Conservation (phyloP, 1,140 invertebrate species). For the Sitobion miscanthi region DNA sequence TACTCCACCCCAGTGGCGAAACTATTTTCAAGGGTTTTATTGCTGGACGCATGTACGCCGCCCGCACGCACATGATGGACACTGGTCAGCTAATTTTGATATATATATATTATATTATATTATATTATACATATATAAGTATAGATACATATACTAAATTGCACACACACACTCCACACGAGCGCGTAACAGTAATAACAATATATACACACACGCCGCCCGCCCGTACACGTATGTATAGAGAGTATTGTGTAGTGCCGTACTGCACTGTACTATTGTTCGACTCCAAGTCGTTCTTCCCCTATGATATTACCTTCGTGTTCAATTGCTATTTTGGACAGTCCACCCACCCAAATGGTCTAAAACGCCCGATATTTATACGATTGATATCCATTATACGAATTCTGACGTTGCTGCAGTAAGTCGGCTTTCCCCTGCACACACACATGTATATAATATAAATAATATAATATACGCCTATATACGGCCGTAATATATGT, state of each 20-base stretch:
- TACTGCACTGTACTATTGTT: background rate
- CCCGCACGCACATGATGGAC: conserved; percentile 28
- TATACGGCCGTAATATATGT: background rate
- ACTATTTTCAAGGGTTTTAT: conserved; percentile 52
- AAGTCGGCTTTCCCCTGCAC: background rate
- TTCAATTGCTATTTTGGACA: conserved; percentile 20
- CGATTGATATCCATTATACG: conserved; percentile 44
- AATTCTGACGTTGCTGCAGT: conserved; percentile 4
- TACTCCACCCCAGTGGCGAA: conserved; percentile 10
- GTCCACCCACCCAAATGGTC: conserved; percentile 25
- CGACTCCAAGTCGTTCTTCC: background rate
- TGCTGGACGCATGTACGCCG: conserved; percentile 21
- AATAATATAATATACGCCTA: background rate
- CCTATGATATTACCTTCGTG: conserved; percentile 35
- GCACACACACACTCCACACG: background rate
- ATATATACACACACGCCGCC: background rate
- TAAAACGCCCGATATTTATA: conserved; percentile 34
- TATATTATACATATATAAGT: background rate
- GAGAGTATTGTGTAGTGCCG: background rate
- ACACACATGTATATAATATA: background rate
- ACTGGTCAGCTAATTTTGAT: conserved; percentile 55
- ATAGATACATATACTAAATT: background rate
- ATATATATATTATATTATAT: conserved; percentile 12
- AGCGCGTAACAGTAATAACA: conserved; percentile 14
- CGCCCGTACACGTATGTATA: background rate